A percentile compares a stretch with the other conserved stretches of the same genome.
phyloP scores from a whole-genome alignment of 2,113 vertebrate genomes.

The Ellobius talpinus region DNA sequence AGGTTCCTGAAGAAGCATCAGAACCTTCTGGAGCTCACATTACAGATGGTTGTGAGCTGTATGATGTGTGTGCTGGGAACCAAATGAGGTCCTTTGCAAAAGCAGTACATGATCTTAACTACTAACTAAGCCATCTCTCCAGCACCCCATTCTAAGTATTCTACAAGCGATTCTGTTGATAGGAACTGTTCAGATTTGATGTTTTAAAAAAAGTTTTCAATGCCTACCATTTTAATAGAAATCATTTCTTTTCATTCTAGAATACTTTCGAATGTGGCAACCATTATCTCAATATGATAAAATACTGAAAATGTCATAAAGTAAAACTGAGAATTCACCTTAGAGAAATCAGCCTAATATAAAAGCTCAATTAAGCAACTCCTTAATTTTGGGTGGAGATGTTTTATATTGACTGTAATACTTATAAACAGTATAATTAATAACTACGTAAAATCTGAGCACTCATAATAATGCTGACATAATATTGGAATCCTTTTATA shows the following conservation, averaged over 20 bases:
- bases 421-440: conserved; percentile 58
- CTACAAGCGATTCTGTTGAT: conserved; percentile 8
- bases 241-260: conserved; percentile 44
- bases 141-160: not conserved
- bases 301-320: conserved; percentile 42
- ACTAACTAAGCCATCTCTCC: not conserved
- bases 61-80: not conserved
- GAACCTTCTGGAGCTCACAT: not conserved
- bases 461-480: conserved; percentile 51
- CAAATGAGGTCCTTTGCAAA: too few relatives aligned
- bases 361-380: conserved; percentile 69
- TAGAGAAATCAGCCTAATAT: conserved; percentile 52
- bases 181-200: conserved; percentile 39
- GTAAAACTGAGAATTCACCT: conserved; percentile 54
- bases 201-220: conserved; percentile 33
- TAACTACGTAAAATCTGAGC: conserved; percentile 20
- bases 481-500: conserved; percentile 26
- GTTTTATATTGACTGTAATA: conserved; percentile 68
- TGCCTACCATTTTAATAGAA: conserved; percentile 62
- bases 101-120: not conserved
- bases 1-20: not conserved
- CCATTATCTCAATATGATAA: conserved; percentile 67
- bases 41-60: not conserved
- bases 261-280: conserved; percentile 36
- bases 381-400: conserved; percentile 37